Evolutionary conservation across 2,888 invertebrate species (phyloP).

Genomic region (Nudaria mundana): DNA sequence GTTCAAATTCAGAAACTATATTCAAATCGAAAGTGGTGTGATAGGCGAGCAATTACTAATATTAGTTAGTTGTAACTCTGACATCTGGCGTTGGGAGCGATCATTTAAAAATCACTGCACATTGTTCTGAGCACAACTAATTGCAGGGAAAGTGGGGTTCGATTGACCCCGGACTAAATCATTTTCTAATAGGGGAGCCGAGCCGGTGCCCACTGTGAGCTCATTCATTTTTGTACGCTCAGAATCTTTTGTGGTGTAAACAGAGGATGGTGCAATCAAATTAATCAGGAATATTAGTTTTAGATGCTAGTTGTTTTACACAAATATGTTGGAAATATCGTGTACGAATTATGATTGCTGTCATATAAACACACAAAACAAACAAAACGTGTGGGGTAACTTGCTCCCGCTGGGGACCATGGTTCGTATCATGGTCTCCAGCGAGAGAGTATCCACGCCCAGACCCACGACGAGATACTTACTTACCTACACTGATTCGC

Average conservation of each 20-base stretch:
- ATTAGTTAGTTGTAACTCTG: slow-evolving; percentile 65
- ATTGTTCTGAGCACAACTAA: slow-evolving; percentile 79
- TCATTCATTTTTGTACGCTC: slow-evolving; percentile 40
- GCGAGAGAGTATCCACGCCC: no score
- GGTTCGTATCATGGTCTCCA: no score
- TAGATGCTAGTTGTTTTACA: slow-evolving; percentile 2
- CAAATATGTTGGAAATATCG: neutral
- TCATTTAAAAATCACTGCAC: slow-evolving; percentile 80
- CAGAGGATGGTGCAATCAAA: slow-evolving; percentile 12
- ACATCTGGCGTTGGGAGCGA: slow-evolving; percentile 72
- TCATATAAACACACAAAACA: no score
- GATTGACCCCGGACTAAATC: slow-evolving; percentile 70
- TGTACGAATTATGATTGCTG: no score
- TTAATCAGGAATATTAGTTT: slow-evolving; percentile 14
- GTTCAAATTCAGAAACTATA: slow-evolving; percentile 5
- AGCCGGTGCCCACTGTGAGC: slow-evolving; percentile 34
- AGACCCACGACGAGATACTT: no score
- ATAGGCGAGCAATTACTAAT: slow-evolving; percentile 68
- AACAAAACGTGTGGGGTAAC: no score
- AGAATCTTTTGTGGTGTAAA: slow-evolving; percentile 20
- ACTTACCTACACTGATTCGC: no score
- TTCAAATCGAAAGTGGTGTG: slow-evolving; percentile 27
- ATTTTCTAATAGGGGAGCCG: slow-evolving; percentile 69
- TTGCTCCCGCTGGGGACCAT: no score
- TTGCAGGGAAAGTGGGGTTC: slow-evolving; percentile 79